These are phyloP conservation scores for Rhinoptilus africanus DNA, from an alignment of 2,113 vertebrate species.

Conservation along the genomic window DNA sequence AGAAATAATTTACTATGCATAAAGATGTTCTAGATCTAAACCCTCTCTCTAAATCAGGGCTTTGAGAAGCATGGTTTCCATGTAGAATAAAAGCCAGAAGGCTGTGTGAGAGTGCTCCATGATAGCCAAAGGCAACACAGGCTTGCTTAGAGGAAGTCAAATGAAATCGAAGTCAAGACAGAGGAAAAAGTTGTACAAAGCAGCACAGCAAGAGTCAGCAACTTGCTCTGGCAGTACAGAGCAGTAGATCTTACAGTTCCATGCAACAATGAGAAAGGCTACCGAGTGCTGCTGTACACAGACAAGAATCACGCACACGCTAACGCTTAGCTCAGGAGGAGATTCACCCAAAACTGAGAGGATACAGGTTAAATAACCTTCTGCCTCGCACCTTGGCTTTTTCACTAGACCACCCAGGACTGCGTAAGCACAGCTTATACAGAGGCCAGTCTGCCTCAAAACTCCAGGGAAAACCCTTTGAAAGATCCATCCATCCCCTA, in stretches of 20 bases:
- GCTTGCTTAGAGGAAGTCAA: background rate
- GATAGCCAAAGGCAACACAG: background rate
- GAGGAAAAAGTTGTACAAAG: background rate
- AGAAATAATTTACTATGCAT: background rate
- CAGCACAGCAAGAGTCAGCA: background rate
- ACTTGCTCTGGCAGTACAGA: background rate
- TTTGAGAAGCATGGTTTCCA: background rate
- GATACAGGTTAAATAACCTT: background rate
- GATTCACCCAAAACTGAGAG: background rate
- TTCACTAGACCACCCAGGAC: background rate
- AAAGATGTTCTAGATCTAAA: background rate
- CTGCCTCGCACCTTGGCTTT: background rate
- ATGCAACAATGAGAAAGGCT: background rate
- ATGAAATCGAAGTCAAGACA: background rate
- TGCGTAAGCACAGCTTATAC: background rate
- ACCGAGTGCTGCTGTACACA: background rate
- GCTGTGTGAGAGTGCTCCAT: background rate
- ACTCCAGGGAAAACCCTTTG: background rate
- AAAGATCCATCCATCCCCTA: background rate
- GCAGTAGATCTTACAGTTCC: background rate
- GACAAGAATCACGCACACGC: background rate
- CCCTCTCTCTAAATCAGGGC: background rate
- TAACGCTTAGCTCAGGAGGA: background rate
- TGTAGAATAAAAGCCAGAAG: background rate
- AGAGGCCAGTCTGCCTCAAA: background rate